Percentiles rank a stretch among this genome's conserved stretches.
Evolutionary conservation across 2,888 invertebrate species (phyloP).

Genomic region (Epinotia nisella): DNA sequence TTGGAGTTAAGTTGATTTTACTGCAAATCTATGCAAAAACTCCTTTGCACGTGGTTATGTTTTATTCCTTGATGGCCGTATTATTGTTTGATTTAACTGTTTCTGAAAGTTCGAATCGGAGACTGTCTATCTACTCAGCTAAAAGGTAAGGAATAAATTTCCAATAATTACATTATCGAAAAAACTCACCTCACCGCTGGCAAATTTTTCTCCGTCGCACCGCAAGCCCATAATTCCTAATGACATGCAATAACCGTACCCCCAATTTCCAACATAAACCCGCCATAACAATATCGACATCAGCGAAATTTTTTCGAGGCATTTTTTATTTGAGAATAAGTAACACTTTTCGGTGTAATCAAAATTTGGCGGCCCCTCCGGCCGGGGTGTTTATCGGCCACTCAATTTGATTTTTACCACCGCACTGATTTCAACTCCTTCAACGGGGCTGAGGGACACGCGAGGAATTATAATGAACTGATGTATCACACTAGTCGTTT

Average conservation of each 20-base stretch:
- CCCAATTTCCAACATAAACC: conserved; percentile 85
- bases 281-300: conserved; percentile 85
- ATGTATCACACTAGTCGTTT: conserved; percentile 46
- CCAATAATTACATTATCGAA: conserved; percentile 83
- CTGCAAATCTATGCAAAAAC: conserved; percentile 41
- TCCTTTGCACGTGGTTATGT: background rate
- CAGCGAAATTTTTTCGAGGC: conserved; percentile 76
- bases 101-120: background rate
- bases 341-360: conserved; percentile 82
- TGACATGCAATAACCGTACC: conserved; percentile 85
- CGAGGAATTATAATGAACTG: conserved; percentile 62
- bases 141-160: conserved; percentile 76
- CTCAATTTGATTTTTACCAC: conserved; percentile 83
- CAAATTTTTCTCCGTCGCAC: conserved; percentile 73
- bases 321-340: conserved; percentile 83
- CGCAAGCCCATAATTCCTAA: conserved; percentile 85
- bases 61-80: background rate
- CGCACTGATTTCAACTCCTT: conserved; percentile 75
- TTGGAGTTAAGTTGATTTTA: conserved; percentile 43
- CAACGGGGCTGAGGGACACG: conserved; percentile 65
- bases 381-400: conserved; percentile 78
- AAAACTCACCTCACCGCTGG: conserved; percentile 70
- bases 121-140: conserved; percentile 53
- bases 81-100: background rate
- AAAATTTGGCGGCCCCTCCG: conserved; percentile 73